Evolutionary conservation across 2,888 invertebrate species (phyloP), one percentile per base, ranked within the genome.

Genomic region (Drosophila testacea): DNA sequence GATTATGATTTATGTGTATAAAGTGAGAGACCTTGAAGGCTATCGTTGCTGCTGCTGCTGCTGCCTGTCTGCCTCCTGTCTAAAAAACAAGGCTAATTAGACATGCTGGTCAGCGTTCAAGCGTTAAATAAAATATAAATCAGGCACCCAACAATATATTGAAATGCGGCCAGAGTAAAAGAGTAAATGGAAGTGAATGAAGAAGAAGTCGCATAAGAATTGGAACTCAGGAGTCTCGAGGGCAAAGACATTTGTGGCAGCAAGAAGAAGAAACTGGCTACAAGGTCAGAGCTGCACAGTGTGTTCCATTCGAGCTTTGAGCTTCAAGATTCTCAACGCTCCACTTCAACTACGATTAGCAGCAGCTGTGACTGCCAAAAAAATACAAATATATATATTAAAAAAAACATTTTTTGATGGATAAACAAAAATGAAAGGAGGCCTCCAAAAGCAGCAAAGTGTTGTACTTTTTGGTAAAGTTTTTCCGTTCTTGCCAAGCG

Each of bases 1-100:
- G 82, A 79, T 84, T 89, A 88, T 89, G 82, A 83, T 84, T 89
- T 88, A 84, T 89, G 83, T 72, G 57, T 65, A 13, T 36, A 46
- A 22, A 28, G 60, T 65, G 22, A 54, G 67, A 59, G 76, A 50
- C 88, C 88, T 83, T 83, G 88, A 81, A 65, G 42, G 47, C 62
- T 22, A 28, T 7, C 16, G 61, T 28, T 16, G 46, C 30, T 51
- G 32, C n/a, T 51, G 16, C 34, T 47, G 30, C 27, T 48, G 42
- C 48, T 62, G 55, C 50, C 71, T 64, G 27, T 28, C 34, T 38
- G 41, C 44, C 48, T 57, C 34, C 44, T 66, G 62, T 44, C 69
- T 69, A 74, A 36, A 52, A 69, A 79, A 69, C 64, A 55, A 51
- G 60, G 69, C 69, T 83, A 83, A 83, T 83, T 86, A 79, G 77